phyloP scores from a whole-genome alignment of 2,113 vertebrate species.

The Muntiacus muntjak region DNA sequence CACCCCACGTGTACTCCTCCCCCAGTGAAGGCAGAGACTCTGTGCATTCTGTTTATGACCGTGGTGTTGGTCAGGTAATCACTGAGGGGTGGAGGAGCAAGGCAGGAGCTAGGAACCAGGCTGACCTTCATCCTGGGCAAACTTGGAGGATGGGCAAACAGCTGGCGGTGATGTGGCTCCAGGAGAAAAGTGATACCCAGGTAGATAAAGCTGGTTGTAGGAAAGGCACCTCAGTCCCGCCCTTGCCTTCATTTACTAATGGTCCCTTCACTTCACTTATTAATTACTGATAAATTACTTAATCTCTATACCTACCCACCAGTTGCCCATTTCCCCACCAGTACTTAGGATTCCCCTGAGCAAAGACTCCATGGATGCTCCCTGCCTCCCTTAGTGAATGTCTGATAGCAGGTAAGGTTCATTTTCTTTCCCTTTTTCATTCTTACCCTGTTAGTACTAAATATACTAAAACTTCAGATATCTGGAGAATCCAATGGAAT shows the following conservation, averaged over 20 bases:
- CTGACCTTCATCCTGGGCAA: not conserved
- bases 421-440: not conserved
- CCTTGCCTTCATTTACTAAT: not conserved
- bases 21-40: not conserved
- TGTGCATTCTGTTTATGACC: not conserved
- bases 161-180: not conserved
- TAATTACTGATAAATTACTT: not conserved
- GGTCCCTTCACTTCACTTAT: not conserved
- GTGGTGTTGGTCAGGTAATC: too few species aligned
- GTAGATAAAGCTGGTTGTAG: too few species aligned
- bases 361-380: not conserved
- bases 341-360: too few species aligned
- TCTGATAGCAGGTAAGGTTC: not conserved
- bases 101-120: rapidly evolving
- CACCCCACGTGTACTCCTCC: rapidly evolving
- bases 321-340: rapidly evolving
- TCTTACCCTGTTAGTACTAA: not conserved
- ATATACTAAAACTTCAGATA: not conserved
- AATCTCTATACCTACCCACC: not conserved
- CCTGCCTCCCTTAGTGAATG: rapidly evolving
- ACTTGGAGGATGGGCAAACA: not conserved
- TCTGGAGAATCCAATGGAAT: too few species aligned
- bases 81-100: not conserved
- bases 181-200: not conserved
- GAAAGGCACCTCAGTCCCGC: rapidly evolving